A percentile compares a stretch with the other conserved stretches of the same genome.
These are phyloP conservation scores for Tympanoctomys barrerae DNA, from an alignment of 2,797 vertebrate species.

Conservation along the genomic window DNA sequence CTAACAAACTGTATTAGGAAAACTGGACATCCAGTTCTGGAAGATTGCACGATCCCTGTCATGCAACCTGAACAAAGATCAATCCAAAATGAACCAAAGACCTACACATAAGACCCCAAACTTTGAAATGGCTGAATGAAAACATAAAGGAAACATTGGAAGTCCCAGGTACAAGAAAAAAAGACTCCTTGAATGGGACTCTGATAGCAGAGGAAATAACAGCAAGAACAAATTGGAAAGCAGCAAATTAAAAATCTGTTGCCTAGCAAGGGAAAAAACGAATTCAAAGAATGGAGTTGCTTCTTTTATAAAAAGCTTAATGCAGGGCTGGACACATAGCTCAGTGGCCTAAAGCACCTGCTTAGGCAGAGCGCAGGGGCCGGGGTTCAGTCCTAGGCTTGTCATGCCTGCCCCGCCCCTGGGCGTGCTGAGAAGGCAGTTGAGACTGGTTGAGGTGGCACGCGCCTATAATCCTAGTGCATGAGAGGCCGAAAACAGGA, in stretches of 20 bases:
- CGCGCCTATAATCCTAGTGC: too few species aligned
- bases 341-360: too few species aligned
- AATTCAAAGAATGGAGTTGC: neutral
- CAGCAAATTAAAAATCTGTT: neutral
- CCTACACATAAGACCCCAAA: neutral
- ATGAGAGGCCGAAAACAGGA: too few species aligned
- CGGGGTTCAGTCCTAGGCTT: too few species aligned
- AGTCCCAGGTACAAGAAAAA: neutral
- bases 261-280: neutral
- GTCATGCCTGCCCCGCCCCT: too few species aligned
- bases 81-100: neutral
- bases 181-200: neutral
- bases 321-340: neutral
- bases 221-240: neutral
- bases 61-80: neutral
- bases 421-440: too few species aligned
- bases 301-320: conserved; percentile 39
- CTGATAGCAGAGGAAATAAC: neutral
- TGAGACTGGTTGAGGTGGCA: too few species aligned
- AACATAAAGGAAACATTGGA: neutral
- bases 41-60: neutral
- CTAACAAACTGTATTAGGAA: neutral
- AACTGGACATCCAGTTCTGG: neutral
- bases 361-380: too few species aligned
- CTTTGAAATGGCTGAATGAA: neutral